phyloP scores from a whole-genome alignment of 2,797 vertebrate genomes.

The Enteromius thamalakanensis region DNA sequence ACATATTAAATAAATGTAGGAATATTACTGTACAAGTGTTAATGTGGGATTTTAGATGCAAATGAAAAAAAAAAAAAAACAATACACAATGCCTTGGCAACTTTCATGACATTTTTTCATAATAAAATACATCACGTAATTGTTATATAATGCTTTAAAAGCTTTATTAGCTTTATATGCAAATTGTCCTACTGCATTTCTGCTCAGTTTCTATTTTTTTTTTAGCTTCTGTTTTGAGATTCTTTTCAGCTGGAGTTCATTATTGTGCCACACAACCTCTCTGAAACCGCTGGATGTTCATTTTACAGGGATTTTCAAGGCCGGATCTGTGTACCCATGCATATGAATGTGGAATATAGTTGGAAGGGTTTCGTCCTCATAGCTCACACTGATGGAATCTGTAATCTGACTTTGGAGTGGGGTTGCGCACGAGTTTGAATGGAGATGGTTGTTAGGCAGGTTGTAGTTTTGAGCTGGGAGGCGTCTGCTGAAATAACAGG shows the following conservation, averaged over 20 bases:
- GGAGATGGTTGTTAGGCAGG: slow-evolving; percentile 17
- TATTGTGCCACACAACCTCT: slow-evolving; percentile 19
- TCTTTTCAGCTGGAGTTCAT: slow-evolving; percentile 48
- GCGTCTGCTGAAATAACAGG: background rate
- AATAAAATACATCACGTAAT: background rate
- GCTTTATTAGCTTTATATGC: slow-evolving; percentile 39
- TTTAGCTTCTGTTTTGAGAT: slow-evolving; percentile 20
- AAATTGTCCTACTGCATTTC: background rate
- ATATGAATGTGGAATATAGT: slow-evolving; percentile 45
- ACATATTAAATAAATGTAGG: background rate
- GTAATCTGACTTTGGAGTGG: slow-evolving; percentile 25
- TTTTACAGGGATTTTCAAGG: slow-evolving; percentile 60
- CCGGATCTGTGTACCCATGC: slow-evolving; percentile 50
- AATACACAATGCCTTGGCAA: background rate
- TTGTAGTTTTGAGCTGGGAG: slow-evolving; percentile 16
- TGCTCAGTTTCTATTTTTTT: background rate
- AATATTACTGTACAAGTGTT: background rate
- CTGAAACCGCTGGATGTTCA: slow-evolving; percentile 48
- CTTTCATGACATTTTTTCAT: background rate
- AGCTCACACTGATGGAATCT: slow-evolving; percentile 41
- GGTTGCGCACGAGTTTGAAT: slow-evolving; percentile 34
- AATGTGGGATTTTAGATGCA: background rate
- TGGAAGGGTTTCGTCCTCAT: slow-evolving; percentile 25
- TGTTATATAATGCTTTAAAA: slow-evolving; percentile 39
- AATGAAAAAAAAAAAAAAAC: background rate